Evolutionary conservation across 2,797 vertebrate species (phyloP).

Genomic region (Cichlasoma orientale): DNA sequence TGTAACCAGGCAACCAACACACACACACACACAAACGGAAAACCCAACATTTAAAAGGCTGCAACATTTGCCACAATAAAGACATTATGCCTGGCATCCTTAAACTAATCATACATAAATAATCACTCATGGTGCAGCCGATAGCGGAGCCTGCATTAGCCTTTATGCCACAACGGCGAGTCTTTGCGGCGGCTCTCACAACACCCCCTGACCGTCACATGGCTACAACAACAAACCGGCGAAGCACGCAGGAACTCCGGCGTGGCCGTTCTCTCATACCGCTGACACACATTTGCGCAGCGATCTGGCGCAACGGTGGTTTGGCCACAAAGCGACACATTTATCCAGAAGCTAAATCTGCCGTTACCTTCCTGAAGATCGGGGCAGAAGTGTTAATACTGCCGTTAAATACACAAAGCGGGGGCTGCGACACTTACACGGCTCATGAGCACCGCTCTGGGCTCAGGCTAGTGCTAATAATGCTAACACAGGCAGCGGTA

Average conservation of each 20-base stretch:
- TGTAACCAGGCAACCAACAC: slow-evolving; percentile 69
- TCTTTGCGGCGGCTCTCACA: slow-evolving; percentile 14
- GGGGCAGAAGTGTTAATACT: background rate
- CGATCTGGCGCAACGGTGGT: fast-evolving
- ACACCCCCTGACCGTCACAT: slow-evolving; percentile 51
- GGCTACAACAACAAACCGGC: slow-evolving; percentile 68
- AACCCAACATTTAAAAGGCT: background rate
- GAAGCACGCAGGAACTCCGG: background rate
- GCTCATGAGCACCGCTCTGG: background rate
- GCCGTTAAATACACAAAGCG: background rate
- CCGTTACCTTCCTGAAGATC: background rate
- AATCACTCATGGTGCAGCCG: too few relatives aligned
- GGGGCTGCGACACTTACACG: background rate
- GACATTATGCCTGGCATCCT: background rate
- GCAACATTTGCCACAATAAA: too few relatives aligned
- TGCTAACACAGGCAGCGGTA: slow-evolving; percentile 62
- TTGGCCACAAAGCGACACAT: background rate
- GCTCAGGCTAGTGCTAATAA: slow-evolving; percentile 60
- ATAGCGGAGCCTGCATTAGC: background rate
- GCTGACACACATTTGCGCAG: background rate
- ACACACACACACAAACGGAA: slow-evolving; percentile 15
- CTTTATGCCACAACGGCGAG: background rate
- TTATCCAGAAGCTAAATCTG: background rate
- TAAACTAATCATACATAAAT: background rate
- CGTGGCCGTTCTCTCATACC: background rate